Base-by-base conservation (phyloP, 2,113 vertebrate genomes). In the Callipepla californica region DNA sequence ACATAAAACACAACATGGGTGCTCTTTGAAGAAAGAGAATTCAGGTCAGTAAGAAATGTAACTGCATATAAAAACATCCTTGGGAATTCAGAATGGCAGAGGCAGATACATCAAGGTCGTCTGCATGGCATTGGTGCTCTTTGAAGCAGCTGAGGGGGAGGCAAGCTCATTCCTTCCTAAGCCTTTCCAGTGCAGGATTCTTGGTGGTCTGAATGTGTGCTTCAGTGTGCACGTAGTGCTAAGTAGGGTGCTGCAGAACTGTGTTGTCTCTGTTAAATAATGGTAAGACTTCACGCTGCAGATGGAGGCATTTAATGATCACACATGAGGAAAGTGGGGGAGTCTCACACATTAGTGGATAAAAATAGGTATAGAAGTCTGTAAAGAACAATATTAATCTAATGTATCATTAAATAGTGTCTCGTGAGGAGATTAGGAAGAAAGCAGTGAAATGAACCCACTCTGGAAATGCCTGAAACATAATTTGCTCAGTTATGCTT, bases 291-390 rank as follows among this genome's bases (percentile, higher is more conserved):
- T 61, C 44, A 8, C 7, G 0, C 12, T 69, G 85, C 70, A 89
- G 22, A 9, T 34, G 32, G 63, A 87, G 58, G 48, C 22, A 10
- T 79, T 94, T 62, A 7, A 58, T 79, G 55, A 25, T 58, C 18
- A 8, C 34, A 0, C 42, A 4, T 25, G 72, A 30, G 10, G 61
- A 75, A 91, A 53, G 7, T 8, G 28, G 3, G 32, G 16, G 7
- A 62, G 36, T 40, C 61, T 25, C 34, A 28, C 36, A 20, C 18
- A 20, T n/a, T 20, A 21, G 18, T 11, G 36, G 16, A 62, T 75
- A 65, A 80, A 75, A 40, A 68, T 75, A 57, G 38, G 80, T 53
- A 48, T 86, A 53, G n/a, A 68, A 9, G 76, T 76, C 75, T 48
- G 18, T 65, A 23, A 53, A 23, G 66, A 79, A 53, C 1, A 0